Evolutionary conservation across 2,888 invertebrate species (phyloP).

Genomic region (Drosophila recens): DNA sequence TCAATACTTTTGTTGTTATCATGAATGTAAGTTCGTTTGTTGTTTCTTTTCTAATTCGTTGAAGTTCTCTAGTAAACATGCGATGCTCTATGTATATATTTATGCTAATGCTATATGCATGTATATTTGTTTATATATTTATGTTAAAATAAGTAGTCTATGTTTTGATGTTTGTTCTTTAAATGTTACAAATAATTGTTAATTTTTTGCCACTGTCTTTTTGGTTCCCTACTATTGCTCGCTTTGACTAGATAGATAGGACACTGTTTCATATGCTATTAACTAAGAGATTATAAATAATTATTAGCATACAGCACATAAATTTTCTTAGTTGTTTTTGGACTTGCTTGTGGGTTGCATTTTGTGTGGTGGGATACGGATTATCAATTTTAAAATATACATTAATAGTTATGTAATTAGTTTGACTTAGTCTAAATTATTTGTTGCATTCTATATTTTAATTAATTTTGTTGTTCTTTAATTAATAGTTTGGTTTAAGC

Average conservation of each 20-base stretch:
- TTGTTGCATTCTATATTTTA: slow-evolving; percentile 15
- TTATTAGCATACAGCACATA: slow-evolving; percentile 38
- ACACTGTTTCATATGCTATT: slow-evolving; percentile 23
- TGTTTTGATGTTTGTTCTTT: slow-evolving; percentile 27
- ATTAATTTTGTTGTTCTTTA: neutral
- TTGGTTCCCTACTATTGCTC: slow-evolving; percentile 37
- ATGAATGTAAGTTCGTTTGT: slow-evolving; percentile 66
- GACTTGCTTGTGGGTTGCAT: slow-evolving; percentile 75
- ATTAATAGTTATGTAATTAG: slow-evolving; percentile 23
- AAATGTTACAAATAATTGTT: slow-evolving; percentile 18
- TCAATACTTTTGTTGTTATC: slow-evolving; percentile 15
- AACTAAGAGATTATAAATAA: slow-evolving; percentile 40
- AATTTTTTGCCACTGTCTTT: slow-evolving; percentile 4
- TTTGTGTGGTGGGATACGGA: slow-evolving; percentile 76
- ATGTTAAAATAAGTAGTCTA: slow-evolving; percentile 43
- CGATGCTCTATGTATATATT: slow-evolving; percentile 43
- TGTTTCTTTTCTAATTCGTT: slow-evolving; percentile 70
- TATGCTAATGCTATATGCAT: slow-evolving; percentile 29
- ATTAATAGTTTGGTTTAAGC: slow-evolving; percentile 39
- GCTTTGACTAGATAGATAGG: slow-evolving; percentile 35
- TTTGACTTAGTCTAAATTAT: slow-evolving; percentile 43
- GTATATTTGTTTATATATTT: slow-evolving; percentile 21
- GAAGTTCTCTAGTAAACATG: slow-evolving; percentile 70
- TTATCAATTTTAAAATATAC: slow-evolving; percentile 48
- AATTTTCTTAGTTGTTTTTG: slow-evolving; percentile 32